Evolutionary conservation across 2,113 vertebrate species (phyloP).

Genomic region (Nipponia nippon): DNA sequence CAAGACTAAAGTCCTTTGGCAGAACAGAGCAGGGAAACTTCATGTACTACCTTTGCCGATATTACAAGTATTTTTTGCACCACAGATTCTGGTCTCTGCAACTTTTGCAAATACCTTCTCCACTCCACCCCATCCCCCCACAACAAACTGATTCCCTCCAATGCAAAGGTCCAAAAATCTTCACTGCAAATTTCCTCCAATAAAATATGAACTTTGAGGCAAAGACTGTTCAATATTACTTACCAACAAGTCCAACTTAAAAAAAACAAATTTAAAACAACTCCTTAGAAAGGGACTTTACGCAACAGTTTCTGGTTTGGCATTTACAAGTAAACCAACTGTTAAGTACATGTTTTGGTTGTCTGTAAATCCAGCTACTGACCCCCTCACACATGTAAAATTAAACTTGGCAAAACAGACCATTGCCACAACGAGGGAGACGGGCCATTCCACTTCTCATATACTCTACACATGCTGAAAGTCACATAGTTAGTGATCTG

Average conservation of each 20-base stretch:
- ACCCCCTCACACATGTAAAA: not conserved
- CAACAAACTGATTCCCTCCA: not conserved
- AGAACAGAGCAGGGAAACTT: not conserved
- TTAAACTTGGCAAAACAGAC: not conserved
- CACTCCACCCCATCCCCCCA: fast-evolving
- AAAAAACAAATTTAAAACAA: not conserved
- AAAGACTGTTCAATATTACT: not conserved
- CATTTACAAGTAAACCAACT: slow-evolving; percentile 24
- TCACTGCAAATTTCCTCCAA: not conserved
- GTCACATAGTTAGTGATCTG: not conserved
- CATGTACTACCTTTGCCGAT: not conserved
- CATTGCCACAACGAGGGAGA: not conserved
- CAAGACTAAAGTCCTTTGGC: not conserved
- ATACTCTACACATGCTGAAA: not conserved
- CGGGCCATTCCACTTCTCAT: not conserved
- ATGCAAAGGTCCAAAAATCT: not conserved
- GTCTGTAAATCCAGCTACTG: not conserved
- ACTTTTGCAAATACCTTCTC: not conserved
- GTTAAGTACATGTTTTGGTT: slow-evolving; percentile 4
- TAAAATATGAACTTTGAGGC: not conserved
- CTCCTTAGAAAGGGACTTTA: slow-evolving; percentile 12
- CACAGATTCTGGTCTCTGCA: not conserved
- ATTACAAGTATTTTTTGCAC: not conserved
- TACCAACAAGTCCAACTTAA: not conserved
- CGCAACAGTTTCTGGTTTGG: slow-evolving; percentile 20